Base-by-base conservation (phyloP, 2,888 invertebrate species). In the Metalampra italica region DNA sequence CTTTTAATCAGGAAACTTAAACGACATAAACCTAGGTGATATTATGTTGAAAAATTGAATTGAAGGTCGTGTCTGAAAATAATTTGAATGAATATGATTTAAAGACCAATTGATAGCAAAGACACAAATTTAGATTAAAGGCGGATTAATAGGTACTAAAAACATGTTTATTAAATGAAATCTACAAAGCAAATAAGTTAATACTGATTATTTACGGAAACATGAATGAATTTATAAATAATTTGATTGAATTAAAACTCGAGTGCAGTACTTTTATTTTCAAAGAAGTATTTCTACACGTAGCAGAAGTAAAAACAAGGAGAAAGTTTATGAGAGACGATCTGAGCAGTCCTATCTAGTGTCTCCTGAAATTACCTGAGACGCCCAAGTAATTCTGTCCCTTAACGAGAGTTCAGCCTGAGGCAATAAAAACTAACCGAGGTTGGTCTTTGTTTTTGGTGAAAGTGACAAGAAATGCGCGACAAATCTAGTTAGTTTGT, bases 391-490 rank as follows among this genome's bases (percentile, higher is more conserved):
- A 14, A 47, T 52, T 52, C 40, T 43, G 41, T 30, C 45, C 39
- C 49, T 48, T 54, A 50, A 50, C 46, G 46, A 48, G 47, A 52
- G 48, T 46, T 46, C 48, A 47, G 49, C 49, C 50, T 54, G 44
- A 22, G 44, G 54, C 42, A 50, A 46, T 51, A 55, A 52, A 55
- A 52, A 50, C 48, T 49, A 45, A 50, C 43, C 46, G 38, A 46
- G 40, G 46, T 46, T 45, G 49, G 49, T 47, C 32, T 15, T 44
- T 37, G 14, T n/a, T 14, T 9, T 15, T 14, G 41, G 30, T 32
- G 14, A 11, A 40, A 11, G 29, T 8, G n/a, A 32, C 15, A 36
- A 46, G 39, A 11, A 4, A 32, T 13, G 14, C 4, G 46, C 13
- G 30, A 34, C 4, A 43, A 22, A 41, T 22, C 22, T 22, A 22